phyloP scores from a whole-genome alignment of 2,113 vertebrate genomes.

The Arizona elegans region DNA sequence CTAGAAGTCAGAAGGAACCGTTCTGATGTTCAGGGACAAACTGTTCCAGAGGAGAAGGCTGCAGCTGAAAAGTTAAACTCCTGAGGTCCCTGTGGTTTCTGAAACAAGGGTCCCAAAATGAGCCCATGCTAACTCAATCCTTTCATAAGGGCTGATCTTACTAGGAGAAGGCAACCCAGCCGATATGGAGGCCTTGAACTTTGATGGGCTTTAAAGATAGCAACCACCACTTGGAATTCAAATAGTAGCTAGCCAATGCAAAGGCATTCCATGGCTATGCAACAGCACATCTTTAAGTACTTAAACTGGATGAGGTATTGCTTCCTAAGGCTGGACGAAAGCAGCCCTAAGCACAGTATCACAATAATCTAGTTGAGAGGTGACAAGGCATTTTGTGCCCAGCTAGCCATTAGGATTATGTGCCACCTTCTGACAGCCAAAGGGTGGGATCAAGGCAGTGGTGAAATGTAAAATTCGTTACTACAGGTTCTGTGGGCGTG shows the following conservation, averaged over 20 bases:
- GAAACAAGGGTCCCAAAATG: neutral
- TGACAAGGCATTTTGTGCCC: neutral
- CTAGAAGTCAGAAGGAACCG: neutral
- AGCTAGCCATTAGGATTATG: neutral
- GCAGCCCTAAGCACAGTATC: neutral
- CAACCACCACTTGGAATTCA: neutral
- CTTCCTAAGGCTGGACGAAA: neutral
- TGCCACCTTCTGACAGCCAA: neutral
- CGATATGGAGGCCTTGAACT: neutral
- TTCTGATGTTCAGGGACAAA: neutral
- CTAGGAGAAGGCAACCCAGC: neutral
- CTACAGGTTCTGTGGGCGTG: too few relatives aligned
- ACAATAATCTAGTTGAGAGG: neutral
- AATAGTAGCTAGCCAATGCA: neutral
- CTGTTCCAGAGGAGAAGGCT: neutral
- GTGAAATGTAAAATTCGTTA: too few relatives aligned
- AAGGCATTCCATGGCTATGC: neutral
- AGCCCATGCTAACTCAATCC: neutral
- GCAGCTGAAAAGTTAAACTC: neutral
- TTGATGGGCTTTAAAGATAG: neutral
- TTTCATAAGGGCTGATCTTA: neutral
- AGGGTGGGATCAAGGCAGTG: neutral
- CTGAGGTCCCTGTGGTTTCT: neutral
- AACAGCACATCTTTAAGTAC: neutral
- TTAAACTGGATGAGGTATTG: neutral